Evolutionary conservation across 2,888 invertebrate species (phyloP).

Genomic region (Hypselothyrea guttata): DNA sequence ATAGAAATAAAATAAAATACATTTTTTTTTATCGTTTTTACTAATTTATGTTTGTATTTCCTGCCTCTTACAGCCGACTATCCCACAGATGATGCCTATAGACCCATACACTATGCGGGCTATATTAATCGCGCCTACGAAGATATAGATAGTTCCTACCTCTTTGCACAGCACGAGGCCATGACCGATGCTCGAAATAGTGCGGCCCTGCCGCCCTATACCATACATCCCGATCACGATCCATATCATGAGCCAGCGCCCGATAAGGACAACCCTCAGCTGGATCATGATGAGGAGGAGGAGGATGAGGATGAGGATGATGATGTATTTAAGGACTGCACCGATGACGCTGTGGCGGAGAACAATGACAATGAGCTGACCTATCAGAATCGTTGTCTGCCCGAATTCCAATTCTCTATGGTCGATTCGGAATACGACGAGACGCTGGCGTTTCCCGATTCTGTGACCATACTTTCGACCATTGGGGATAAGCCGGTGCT

Average conservation of each 20-base stretch:
- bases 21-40: neutral
- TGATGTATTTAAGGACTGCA: constrained; percentile 50
- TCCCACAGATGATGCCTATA: constrained; percentile 59
- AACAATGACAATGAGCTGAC: constrained; percentile 25
- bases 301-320: constrained; percentile 21
- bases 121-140: constrained; percentile 72
- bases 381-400: constrained; percentile 81
- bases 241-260: constrained; percentile 8
- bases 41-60: neutral
- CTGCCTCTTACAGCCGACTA: constrained; percentile 61
- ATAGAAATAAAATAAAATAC: too few relatives aligned
- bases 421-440: constrained; percentile 91
- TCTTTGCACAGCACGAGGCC: constrained; percentile 67
- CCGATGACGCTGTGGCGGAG: constrained; percentile 41
- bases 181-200: constrained; percentile 50
- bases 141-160: constrained; percentile 67
- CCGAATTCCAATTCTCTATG: constrained; percentile 84
- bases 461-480: constrained; percentile 86
- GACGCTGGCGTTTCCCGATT: constrained; percentile 89
- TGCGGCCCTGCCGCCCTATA: constrained; percentile 45
- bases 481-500: constrained; percentile 84
- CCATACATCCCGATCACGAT: neutral
- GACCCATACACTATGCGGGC: constrained; percentile 53
- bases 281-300: constrained; percentile 18
- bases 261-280: constrained; percentile 17